Conservation (phyloP, 1,140 invertebrate species). For the Goniozus legneri region DNA sequence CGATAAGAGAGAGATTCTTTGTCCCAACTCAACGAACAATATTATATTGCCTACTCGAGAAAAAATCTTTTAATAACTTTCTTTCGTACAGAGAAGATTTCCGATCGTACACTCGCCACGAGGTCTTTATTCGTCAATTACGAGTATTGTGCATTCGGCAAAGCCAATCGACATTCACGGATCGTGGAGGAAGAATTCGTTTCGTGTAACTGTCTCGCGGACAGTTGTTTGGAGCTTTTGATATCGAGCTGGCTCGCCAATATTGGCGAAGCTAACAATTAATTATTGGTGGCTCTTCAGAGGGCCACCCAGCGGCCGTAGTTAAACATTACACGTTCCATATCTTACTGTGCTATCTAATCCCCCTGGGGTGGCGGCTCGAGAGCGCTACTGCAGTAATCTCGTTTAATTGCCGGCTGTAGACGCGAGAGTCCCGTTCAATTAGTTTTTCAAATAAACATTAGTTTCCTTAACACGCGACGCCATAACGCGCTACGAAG, state of each 20-base stretch:
- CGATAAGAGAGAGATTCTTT: too few species aligned
- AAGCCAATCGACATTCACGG: too few species aligned
- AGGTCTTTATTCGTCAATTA: too few species aligned
- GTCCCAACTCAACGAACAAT: too few species aligned
- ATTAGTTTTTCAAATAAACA: conserved; percentile 58
- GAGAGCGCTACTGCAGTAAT: conserved; percentile 49
- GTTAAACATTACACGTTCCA: conserved; percentile 54
- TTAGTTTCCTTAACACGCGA: conserved; percentile 56
- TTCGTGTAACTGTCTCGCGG: conserved; percentile 17
- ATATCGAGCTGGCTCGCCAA: conserved; percentile 29
- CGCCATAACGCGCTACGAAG: conserved; percentile 44
- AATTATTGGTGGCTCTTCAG: conserved; percentile 48
- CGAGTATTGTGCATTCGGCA: too few species aligned
- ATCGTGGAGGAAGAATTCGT: too few species aligned
- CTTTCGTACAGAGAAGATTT: too few species aligned
- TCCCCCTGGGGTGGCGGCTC: conserved; percentile 46
- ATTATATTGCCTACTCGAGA: too few species aligned
- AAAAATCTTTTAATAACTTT: too few species aligned
- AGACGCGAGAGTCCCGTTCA: conserved; percentile 55
- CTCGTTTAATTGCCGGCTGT: conserved; percentile 56
- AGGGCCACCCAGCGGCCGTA: conserved; percentile 38
- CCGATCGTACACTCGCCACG: too few species aligned
- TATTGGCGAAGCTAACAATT: conserved; percentile 49
- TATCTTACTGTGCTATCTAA: conserved; percentile 55
- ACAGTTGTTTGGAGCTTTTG: conserved; percentile 40